These are phyloP conservation scores for Pogonocherus hispidulus DNA, from an alignment of 2,888 invertebrate species.

Conservation along the genomic window DNA sequence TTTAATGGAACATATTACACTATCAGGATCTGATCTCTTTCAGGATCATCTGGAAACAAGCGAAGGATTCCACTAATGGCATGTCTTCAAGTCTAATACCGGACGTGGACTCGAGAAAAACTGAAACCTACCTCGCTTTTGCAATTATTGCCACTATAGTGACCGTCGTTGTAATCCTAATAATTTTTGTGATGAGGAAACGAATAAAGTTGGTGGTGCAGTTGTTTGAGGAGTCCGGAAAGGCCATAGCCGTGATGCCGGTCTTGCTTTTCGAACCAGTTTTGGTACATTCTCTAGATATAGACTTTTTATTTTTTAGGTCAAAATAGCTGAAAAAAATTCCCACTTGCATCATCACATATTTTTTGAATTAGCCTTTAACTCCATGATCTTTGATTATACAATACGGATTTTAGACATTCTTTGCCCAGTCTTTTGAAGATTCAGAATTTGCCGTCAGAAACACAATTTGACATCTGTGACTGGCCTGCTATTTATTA, in stretches of 20 bases:
- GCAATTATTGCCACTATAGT: slow-evolving; percentile 75
- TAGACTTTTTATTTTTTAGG: neutral
- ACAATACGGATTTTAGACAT: no score
- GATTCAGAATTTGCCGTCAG: no score
- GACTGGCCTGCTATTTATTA: no score
- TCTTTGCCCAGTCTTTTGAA: no score
- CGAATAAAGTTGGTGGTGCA: slow-evolving; percentile 75
- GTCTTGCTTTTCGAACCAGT: slow-evolving; percentile 74
- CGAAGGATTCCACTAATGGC: slow-evolving; percentile 59
- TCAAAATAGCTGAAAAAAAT: no score
- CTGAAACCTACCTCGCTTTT: slow-evolving; percentile 70
- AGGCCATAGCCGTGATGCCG: slow-evolving; percentile 76
- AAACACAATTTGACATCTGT: no score
- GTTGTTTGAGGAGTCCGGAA: slow-evolving; percentile 78
- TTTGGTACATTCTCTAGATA: slow-evolving; percentile 61
- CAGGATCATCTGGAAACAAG: slow-evolving; percentile 68
- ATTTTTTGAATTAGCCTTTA: no score
- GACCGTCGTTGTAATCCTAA: slow-evolving; percentile 71
- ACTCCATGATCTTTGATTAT: no score
- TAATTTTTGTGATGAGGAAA: slow-evolving; percentile 75
- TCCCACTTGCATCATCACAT: no score
- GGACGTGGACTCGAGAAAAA: slow-evolving; percentile 59
- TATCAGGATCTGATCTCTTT: slow-evolving; percentile 39
- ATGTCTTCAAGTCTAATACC: slow-evolving; percentile 43
- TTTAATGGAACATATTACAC: no score